These are phyloP conservation scores for Choristoneura fumiferana DNA, from an alignment of 1,140 invertebrate genomes.

Conservation along the genomic window DNA sequence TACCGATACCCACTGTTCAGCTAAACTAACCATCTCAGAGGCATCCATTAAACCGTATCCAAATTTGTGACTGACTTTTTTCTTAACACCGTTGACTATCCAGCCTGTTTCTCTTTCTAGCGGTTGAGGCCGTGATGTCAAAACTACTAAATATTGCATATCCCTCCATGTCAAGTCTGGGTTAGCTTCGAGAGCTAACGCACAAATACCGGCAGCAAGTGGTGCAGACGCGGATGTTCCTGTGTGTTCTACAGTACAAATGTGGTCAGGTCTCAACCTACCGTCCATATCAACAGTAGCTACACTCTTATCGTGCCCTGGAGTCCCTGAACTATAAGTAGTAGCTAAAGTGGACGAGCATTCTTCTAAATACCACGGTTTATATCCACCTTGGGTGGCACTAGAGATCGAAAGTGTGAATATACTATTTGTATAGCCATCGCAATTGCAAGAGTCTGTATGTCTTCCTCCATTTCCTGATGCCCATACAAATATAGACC, in stretches of 20 bases:
- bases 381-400: conserved; percentile 95
- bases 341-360: conserved; percentile 97
- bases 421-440: conserved; percentile 99
- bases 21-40: conserved; percentile 91
- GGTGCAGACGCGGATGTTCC: conserved; percentile 97
- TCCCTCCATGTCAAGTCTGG: conserved; percentile 96
- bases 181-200: conserved; percentile 95
- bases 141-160: conserved; percentile 97
- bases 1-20: conserved; percentile 95
- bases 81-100: conserved; percentile 93
- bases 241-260: conserved; percentile 92
- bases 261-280: conserved; percentile 87
- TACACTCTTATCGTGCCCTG: conserved; percentile 94
- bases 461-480: conserved; percentile 97
- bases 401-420: conserved; percentile 98
- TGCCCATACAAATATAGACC: conserved; percentile 99
- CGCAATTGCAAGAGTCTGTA: conserved; percentile 98
- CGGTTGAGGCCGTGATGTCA: conserved; percentile 90
- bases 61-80: conserved; percentile 96
- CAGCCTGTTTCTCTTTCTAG: conserved; percentile 92
- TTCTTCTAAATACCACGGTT: conserved; percentile 98
- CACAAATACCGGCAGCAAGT: conserved; percentile 95
- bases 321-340: conserved; percentile 96
- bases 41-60: conserved; percentile 99
- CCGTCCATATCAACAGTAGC: conserved; percentile 96